Conservation (phyloP, 1,140 invertebrate species). For the Sycobia sp. region DNA sequence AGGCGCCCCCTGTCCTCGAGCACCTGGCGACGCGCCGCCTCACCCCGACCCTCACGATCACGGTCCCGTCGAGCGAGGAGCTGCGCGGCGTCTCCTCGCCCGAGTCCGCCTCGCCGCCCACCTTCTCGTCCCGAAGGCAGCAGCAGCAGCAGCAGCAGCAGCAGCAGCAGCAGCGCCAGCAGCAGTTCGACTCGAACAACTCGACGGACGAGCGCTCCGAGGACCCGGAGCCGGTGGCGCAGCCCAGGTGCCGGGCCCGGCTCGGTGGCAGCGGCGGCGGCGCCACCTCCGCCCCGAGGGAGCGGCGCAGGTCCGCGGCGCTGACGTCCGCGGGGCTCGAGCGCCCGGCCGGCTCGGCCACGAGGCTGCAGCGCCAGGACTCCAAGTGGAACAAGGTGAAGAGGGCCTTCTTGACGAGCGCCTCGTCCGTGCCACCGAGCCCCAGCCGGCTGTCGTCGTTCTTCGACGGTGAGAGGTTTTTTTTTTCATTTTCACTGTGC, state of each 20-base stretch:
- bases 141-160: no score
- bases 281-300: not conserved
- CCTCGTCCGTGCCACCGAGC: constrained; percentile 71
- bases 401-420: constrained; percentile 70
- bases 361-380: constrained; percentile 52
- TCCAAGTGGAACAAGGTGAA: constrained; percentile 78
- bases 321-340: no score
- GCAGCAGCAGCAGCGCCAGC: no score
- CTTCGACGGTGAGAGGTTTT: constrained; percentile 59
- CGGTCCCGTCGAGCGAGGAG: constrained; percentile 67
- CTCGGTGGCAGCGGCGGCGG: not conserved
- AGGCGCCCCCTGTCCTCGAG: constrained; percentile 31
- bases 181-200: not conserved
- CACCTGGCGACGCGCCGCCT: constrained; percentile 42
- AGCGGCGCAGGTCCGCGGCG: constrained; percentile 28
- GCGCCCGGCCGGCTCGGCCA: no score
- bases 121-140: no score
- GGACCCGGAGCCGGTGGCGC: not conserved
- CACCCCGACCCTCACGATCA: constrained; percentile 64
- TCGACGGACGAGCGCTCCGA: not conserved
- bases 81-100: constrained; percentile 52
- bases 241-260: no score
- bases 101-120: constrained; percentile 45
- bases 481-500: no score
- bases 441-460: constrained; percentile 68